phyloP scores from a whole-genome alignment of 1,140 invertebrate genomes.

The Vanessa tameamea region DNA sequence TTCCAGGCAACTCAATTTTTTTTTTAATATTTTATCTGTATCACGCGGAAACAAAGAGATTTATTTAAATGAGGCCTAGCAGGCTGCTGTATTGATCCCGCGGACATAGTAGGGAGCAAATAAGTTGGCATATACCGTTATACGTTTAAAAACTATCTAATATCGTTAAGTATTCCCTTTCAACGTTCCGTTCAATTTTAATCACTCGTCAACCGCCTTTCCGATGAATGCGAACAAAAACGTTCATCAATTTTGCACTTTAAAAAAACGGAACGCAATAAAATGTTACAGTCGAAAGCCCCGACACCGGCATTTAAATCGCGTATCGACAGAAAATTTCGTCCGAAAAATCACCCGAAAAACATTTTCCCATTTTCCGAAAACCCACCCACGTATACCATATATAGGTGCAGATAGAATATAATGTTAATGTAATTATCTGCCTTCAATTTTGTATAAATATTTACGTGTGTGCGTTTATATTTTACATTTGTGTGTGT shows the following conservation, averaged over 20 bases:
- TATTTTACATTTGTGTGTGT: conserved; percentile 32
- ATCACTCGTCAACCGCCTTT: conserved; percentile 18
- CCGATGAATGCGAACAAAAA: conserved; percentile 5
- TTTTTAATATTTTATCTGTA: too few relatives aligned
- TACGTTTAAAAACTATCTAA: conserved; percentile 11
- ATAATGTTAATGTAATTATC: conserved; percentile 73
- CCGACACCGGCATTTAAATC: conserved; percentile 46
- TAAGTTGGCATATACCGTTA: not conserved
- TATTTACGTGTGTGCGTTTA: conserved; percentile 43
- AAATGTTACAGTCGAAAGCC: conserved; percentile 26
- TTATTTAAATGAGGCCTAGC: not conserved
- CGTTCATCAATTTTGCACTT: conserved; percentile 26
- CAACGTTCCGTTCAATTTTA: conserved; percentile 2
- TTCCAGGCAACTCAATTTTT: too few relatives aligned
- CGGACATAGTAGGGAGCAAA: too few relatives aligned
- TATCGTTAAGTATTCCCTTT: conserved; percentile 13
- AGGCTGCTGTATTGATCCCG: not conserved
- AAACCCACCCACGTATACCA: conserved; percentile 37
- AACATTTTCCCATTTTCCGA: conserved; percentile 50
- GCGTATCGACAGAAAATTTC: conserved; percentile 43
- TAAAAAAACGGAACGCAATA: conserved; percentile 29
- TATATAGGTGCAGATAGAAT: conserved; percentile 36
- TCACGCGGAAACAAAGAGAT: too few relatives aligned
- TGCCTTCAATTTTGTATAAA: conserved; percentile 73
- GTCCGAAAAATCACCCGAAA: conserved; percentile 47